Evolutionary conservation across 1,140 invertebrate genomes (phyloP), one percentile per base, ranked within the genome.

Genomic region (Ruditapes philippinarum): DNA sequence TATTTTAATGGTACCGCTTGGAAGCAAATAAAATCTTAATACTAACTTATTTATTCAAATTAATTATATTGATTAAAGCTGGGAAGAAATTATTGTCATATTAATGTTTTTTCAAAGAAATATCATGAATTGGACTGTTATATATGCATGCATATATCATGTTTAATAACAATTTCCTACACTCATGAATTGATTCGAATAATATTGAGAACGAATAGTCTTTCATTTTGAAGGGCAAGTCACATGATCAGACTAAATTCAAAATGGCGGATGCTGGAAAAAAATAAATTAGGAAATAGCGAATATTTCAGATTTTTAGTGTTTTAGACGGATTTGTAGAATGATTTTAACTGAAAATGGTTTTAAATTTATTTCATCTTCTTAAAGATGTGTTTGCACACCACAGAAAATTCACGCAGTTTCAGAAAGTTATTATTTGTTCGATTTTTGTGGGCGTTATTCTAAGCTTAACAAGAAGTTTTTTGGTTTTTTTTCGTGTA

Each of bases 161-260:
- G n/a, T n/a, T n/a, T n/a, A n/a, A n/a, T n/a, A n/a, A n/a, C n/a
- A n/a, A n/a, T n/a, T n/a, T n/a, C n/a, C n/a, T n/a, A n/a, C n/a
- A n/a, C n/a, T n/a, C n/a, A n/a, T n/a, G n/a, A n/a, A n/a, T n/a
- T n/a, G n/a, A n/a, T n/a, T n/a, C n/a, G n/a, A n/a, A n/a, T n/a
- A n/a, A n/a, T n/a, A n/a, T n/a, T n/a, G n/a, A n/a, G n/a, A n/a
- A n/a, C n/a, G n/a, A n/a, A n/a, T n/a, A n/a, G n/a, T n/a, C n/a
- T n/a, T n/a, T n/a, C n/a, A n/a, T n/a, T n/a, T n/a, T n/a, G n/a
- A n/a, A n/a, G n/a, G n/a, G n/a, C n/a, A n/a, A 81, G 73, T 88
- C 85, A 88, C 85, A 80, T 88, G 85, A 88, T 76, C 83, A 76
- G 9, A 22, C 19, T 68, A 40, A 57, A 86, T 76, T 45, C 76